phyloP scores from a whole-genome alignment of 2,113 vertebrate genomes.

The Rhegmatorhina hoffmannsi region DNA sequence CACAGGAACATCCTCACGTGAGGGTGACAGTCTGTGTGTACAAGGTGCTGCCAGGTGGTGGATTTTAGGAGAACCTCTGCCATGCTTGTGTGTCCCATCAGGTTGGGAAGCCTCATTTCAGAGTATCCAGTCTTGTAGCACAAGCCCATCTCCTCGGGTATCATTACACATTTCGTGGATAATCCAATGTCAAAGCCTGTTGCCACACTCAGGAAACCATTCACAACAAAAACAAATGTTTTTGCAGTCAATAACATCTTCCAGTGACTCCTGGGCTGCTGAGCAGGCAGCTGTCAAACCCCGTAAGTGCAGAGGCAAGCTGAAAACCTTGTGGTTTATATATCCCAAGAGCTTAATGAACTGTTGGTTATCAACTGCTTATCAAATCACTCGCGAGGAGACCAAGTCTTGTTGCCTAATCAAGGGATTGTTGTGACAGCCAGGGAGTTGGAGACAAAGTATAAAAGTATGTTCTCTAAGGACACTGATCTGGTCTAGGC shows the following conservation, averaged over 20 bases:
- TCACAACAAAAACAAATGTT: conserved; percentile 3
- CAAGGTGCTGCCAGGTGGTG: conserved; percentile 81
- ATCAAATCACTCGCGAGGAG: conserved; percentile 57
- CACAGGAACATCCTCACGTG: conserved; percentile 84
- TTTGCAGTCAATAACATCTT: conserved; percentile 43
- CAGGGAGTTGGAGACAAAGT: conserved; percentile 27
- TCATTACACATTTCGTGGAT: conserved; percentile 85
- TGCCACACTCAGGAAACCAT: not conserved
- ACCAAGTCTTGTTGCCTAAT: conserved; percentile 54
- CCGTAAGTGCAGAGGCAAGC: not conserved
- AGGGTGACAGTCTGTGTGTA: conserved; percentile 84
- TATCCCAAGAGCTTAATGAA: conserved; percentile 37
- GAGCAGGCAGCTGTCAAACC: not conserved
- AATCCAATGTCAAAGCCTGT: conserved; percentile 84
- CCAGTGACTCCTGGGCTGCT: not conserved
- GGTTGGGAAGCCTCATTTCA: conserved; percentile 90
- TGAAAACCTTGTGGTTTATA: conserved; percentile 50
- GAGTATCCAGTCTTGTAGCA: conserved; percentile 86
- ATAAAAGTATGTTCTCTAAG: not conserved
- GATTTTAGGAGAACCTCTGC: conserved; percentile 82
- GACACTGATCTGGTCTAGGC: not conserved
- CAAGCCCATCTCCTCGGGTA: conserved; percentile 84
- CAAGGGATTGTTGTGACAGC: conserved; percentile 59
- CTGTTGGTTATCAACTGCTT: conserved; percentile 60
- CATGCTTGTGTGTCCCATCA: conserved; percentile 86